Conservation (phyloP, 2,888 invertebrate species). For the Pharmacophagus antenor region DNA sequence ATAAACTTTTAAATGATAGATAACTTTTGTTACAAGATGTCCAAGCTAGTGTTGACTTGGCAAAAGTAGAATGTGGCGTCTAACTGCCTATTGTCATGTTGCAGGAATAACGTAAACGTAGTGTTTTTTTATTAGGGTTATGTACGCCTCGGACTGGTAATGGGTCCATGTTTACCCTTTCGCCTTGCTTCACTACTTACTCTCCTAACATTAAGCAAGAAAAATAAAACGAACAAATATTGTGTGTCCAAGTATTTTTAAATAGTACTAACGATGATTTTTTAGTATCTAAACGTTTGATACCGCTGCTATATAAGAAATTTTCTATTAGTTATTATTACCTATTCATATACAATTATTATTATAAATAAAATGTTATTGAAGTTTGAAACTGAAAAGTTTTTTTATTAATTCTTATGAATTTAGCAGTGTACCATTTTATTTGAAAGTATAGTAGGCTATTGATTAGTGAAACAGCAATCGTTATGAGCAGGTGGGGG, state of each 20-base stretch:
- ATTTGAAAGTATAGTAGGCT: neutral
- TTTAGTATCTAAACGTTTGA: neutral
- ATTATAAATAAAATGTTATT: too few relatives aligned
- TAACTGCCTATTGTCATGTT: slow-evolving; percentile 13
- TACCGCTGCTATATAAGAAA: neutral
- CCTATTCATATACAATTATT: neutral
- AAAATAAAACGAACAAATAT: slow-evolving; percentile 9
- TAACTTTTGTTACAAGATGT: neutral
- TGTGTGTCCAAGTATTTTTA: slow-evolving; percentile 9
- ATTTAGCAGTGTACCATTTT: neutral
- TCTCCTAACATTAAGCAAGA: slow-evolving; percentile 1
- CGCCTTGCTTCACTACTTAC: slow-evolving; percentile 11
- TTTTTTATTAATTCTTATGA: neutral
- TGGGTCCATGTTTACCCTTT: slow-evolving; percentile 10
- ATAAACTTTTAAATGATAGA: neutral
- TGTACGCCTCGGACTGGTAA: slow-evolving; percentile 5
- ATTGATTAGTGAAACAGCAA: neutral
- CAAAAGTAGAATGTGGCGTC: neutral
- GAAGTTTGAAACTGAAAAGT: too few relatives aligned
- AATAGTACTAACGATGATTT: neutral
- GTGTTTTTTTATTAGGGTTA: slow-evolving; percentile 8
- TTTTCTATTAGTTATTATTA: neutral
- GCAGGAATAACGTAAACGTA: slow-evolving; percentile 5
- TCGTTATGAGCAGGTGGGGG: neutral
- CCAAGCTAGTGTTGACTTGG: neutral